Conservation (phyloP, 2,797 vertebrate genomes). For the Fratercula arctica region DNA sequence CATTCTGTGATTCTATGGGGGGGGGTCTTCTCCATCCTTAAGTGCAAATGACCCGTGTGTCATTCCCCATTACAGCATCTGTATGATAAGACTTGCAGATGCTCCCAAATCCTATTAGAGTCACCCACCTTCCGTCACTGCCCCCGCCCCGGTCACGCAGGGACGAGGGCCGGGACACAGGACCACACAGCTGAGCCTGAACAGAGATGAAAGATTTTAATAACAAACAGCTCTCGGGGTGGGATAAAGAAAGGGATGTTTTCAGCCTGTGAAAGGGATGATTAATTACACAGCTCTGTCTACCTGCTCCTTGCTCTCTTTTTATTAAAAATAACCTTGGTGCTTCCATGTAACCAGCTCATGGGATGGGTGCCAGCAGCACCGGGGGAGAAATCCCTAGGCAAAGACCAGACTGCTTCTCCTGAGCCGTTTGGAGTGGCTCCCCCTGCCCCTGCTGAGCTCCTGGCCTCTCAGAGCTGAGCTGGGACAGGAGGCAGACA, state of each 20-base stretch:
- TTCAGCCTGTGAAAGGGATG: neutral
- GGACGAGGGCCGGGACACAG: neutral
- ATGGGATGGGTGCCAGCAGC: neutral
- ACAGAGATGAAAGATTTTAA: slow-evolving; percentile 21
- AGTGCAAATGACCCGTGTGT: neutral
- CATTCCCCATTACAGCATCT: neutral
- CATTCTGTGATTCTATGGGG: too few relatives aligned
- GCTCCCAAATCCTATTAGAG: neutral
- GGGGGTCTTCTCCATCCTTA: neutral
- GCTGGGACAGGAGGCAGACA: neutral
- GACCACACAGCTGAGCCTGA: neutral
- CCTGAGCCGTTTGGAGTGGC: neutral
- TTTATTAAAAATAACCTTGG: slow-evolving; percentile 29
- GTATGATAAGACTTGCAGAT: neutral
- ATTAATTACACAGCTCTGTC: slow-evolving; percentile 21
- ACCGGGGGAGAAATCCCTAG: neutral
- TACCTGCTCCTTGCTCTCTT: slow-evolving; percentile 13
- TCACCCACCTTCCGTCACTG: neutral
- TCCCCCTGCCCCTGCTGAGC: neutral
- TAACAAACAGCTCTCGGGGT: neutral
- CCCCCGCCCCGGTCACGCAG: neutral
- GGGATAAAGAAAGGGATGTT: neutral
- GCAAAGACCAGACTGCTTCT: neutral
- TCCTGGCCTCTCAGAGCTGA: neutral
- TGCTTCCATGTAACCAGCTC: neutral